Evolutionary conservation across 1,140 invertebrate species (phyloP), one percentile per base, ranked within the genome.

Genomic region (Dufourea novaeangliae): DNA sequence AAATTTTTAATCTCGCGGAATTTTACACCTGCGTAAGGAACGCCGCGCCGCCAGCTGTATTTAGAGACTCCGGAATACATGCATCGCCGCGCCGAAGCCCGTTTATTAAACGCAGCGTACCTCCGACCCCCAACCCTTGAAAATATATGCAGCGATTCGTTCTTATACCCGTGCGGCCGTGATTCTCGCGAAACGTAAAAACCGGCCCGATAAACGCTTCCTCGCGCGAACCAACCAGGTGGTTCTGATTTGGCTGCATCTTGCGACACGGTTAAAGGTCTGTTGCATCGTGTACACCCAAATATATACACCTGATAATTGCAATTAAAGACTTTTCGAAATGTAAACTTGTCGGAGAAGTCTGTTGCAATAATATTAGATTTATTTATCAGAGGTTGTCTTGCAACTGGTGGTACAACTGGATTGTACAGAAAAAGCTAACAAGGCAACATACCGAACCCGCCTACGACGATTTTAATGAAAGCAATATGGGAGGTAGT

Each of bases 1-100:
- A 79, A 84, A 88, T 89, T 89, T 89, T 89, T 89, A 89, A 89
- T 89, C 87, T 89, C 80, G 87, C 72, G 68, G 85, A 87, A 83
- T 88, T 87, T 88, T 84, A 82, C 85, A 64, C 64, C 74, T 57
- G 61, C 64, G 66, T 79, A 81, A 78, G 80, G 68, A 79, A 80
- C 73, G 78, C 66, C 56, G 78, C 79, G 69, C 68, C 75, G 71
- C 72, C 72, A 73, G 44, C 20, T 77, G 71, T 77, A 84, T 72
- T 83, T 61, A 69, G 69, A 70, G 32, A 63, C n/a, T n/a, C n/a
- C 63, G 52, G 39, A 50, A 56, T 64, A 73, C 69, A 54, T 57
- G 81, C 50, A 66, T n/a, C 34, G 41, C 34, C 59, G 11, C 27
- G 52, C 74, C 52, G 70, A 83, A 80, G 32, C 69, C 57, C 82